A percentile compares a stretch with the other conserved stretches of the same genome.
Conservation (phyloP, 1,140 invertebrate species). For the Helicoverpa zea region DNA sequence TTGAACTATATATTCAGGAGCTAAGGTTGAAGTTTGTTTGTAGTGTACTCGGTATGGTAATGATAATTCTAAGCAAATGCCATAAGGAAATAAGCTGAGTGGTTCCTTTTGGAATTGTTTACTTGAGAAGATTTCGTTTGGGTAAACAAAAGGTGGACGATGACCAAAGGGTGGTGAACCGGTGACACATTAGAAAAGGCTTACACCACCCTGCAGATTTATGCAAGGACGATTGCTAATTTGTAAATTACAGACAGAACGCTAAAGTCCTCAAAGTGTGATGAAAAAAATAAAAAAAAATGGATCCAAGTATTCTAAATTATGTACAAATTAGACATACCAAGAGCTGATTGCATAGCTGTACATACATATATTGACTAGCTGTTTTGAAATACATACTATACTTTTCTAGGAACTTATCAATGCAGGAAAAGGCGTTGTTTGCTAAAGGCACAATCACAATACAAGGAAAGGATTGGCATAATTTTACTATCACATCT, state of each 20-base stretch:
- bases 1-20: slow-evolving; percentile 61
- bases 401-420: too few relatives aligned
- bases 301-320: too few relatives aligned
- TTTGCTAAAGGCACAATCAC: too few relatives aligned
- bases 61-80: slow-evolving; percentile 83
- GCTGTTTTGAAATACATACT: too few relatives aligned
- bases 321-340: too few relatives aligned
- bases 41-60: slow-evolving; percentile 60
- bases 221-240: background rate
- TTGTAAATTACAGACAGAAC: background rate
- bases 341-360: too few relatives aligned
- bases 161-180: slow-evolving; percentile 17
- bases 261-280: background rate
- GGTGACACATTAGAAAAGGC: background rate
- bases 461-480: too few relatives aligned
- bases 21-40: slow-evolving; percentile 57
- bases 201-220: background rate
- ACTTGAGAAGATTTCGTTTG: slow-evolving; percentile 50
- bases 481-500: too few relatives aligned
- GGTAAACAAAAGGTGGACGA: slow-evolving; percentile 52
- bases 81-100: slow-evolving; percentile 71
- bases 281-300: background rate
- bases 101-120: slow-evolving; percentile 72
- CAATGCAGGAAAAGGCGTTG: too few relatives aligned
- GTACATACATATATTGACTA: too few relatives aligned